phyloP scores from a whole-genome alignment of 2,113 vertebrate genomes.

The Mus pahari region DNA sequence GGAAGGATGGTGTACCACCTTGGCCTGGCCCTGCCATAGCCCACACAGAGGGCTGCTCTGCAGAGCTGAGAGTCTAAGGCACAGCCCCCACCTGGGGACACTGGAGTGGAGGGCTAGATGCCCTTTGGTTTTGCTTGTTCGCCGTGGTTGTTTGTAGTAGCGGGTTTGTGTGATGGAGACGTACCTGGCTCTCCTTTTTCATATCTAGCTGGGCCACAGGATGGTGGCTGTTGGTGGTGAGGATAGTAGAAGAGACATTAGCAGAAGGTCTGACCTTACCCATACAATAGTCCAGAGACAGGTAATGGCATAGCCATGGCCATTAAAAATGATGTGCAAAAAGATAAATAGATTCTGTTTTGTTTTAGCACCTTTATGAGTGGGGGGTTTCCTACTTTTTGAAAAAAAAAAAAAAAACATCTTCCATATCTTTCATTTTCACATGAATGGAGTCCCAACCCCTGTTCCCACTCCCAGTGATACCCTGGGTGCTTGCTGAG shows the following conservation, averaged over 20 bases:
- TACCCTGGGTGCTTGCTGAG: rapidly evolving
- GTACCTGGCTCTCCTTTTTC: neutral
- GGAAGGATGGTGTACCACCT: neutral
- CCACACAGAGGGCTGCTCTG: no score
- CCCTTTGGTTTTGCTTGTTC: no score
- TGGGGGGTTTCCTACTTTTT: neutral
- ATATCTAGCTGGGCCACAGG: neutral
- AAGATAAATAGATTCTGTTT: neutral
- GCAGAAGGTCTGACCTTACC: neutral
- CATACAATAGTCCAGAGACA: no score
- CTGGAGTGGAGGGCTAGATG: no score
- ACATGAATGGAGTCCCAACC: no score
- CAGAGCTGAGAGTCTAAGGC: no score
- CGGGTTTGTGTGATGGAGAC: neutral
- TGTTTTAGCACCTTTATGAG: neutral
- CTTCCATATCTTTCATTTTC: neutral
- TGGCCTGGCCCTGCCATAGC: rapidly evolving
- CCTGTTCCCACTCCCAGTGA: rapidly evolving
- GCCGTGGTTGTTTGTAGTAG: rapidly evolving
- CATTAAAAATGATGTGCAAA: no score
- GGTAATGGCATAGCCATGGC: rapidly evolving
- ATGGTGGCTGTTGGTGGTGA: neutral
- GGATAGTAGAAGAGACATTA: no score
- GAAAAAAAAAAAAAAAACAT: neutral
- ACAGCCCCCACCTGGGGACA: rapidly evolving